Base-by-base conservation (phyloP, 92 coral and sea anemone species). In the Epizoanthus rinbou region DNA sequence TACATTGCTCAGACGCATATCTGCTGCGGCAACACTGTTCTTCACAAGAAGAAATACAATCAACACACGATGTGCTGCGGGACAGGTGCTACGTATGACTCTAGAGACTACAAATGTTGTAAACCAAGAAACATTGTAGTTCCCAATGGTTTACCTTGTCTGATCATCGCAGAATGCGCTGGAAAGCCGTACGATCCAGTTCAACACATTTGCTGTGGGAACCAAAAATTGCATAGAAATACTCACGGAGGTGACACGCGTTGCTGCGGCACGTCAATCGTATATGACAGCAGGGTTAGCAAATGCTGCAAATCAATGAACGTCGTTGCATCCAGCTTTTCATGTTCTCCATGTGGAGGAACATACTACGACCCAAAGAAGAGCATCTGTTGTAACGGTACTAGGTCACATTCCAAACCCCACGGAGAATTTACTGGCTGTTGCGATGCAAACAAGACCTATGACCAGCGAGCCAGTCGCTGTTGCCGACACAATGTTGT, bases 61-160 rank as follows among this genome's bases (percentile, higher is more conserved):
- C 73, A 67, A 24, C 35, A 23, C 41, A 67, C 73, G 41, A 10
- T 67, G 73, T 67, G 73, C 45, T 67, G 73, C 14, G 73, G 73
- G 3, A 39, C 43, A 24, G 17, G 45, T 67, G 35, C 73, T 2
- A 67, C 45, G 0, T 67, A 67, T 28, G 73, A 67, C 73, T 28
- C 73, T 24, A 67, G 73, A 67, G 18, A 67, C n/a, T 2, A 67
- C 43, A 35, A 35, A 13, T 67, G 73, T 35, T 67, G 73, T 31
- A 67, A 31, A 28, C 73, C 73, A 10, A 28, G 73, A 67, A 35
- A 67, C 17, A 67, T 13, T 2, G 73, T 67, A 24, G 41, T 67
- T 31, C 18, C 73, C 18, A 35, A n/a, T 67, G 73, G 41, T 9
- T 67, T 67, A 17, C 73, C 73, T 13, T 67, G 73, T 67, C 37